Evolutionary conservation across 2,797 vertebrate genomes (phyloP), one percentile per base, ranked within the genome.

Genomic region (Sphenodon punctatus): DNA sequence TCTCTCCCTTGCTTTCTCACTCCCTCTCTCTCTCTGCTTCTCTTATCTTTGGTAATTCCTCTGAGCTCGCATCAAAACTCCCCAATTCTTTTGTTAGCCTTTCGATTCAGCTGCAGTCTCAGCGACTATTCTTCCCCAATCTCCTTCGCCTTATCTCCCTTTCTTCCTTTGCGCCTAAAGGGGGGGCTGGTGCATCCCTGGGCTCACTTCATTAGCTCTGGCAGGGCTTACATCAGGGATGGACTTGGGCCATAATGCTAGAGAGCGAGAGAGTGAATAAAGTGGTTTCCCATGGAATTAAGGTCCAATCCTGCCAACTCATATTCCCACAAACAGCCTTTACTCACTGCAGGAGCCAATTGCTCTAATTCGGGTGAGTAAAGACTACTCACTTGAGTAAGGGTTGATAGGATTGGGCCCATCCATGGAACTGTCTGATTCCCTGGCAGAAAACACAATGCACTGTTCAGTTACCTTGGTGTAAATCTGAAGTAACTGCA

Each of bases 31-130:
- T 45, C 65, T 12, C 1, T 11, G 41, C 42, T 5, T 17, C 79
- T 71, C 87, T 84, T 76, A 73, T 78, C 78, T 86, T 69, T 32
- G 1, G 65, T 67, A 63, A 72, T 46, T 80, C 82, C 84, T 70
- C 56, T 6, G 27, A 64, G 83, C 49, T 66, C 38, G 75, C 78
- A 27, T 74, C 61, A 30, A 69, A 70, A 45, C 53, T 2, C 56
- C 61, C 67, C 67, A 65, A 75, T 75, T 72, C 66, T 67, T 79
- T 75, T 83, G 85, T 83, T 67, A 75, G 85, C 45, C 3, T n/a
- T 49, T 43, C 20, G 15, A 32, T 34, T 11, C 46, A 0, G 1
- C 3, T 49, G 55, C 23, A 64, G 48, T 49, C 82, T 48, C 36
- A 76, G 73, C 70, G 48, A 53, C 58, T 45, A 5, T 85, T 86